Evolutionary conservation across 2,113 vertebrate species (phyloP), one percentile per base, ranked within the genome.

Genomic region (Myotis davidii): DNA sequence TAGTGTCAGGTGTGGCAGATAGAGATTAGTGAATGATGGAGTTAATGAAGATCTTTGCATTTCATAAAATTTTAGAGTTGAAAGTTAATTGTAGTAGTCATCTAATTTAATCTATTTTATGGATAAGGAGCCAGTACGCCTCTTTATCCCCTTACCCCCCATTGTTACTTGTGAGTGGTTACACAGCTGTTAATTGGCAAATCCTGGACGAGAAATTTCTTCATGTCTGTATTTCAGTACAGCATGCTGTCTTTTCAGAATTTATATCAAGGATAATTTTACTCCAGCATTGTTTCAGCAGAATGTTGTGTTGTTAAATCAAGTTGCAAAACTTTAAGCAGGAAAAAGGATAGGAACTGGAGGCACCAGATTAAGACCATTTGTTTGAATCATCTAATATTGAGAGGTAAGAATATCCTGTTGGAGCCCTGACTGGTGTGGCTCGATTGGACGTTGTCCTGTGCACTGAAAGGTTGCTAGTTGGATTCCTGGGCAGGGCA

Each of bases 31-130:
- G 37, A 74, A 13, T 65, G 72, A 14, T 87, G 39, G 17, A 91
- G 2, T 92, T 84, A 84, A 76, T 88, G n/a, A 84, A 85, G 65
- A 85, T 78, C 81, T 93, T 93, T 85, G 37, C 16, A 39, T 85
- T 95, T 85, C 52, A 29, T 70, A 23, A 83, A 52, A 69, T 59
- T n/a, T 95, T 88, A 70, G 76, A 82, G 25, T 83, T 76, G 32
- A 52, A 69, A 77, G 50, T 52, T 76, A 83, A 90, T 50, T 88
- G 11, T 56, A n/a, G 42, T 45, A 0, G 11, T 69, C 10, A 50
- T 87, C 20, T 84, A 18, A 70, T 54, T 84, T 4, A 83, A 3
- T 3, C 34, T 4, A 37, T 5, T 77, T 61, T 88, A 34, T 84
- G 78, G 21, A 18, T 52, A 76, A 84, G 56, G 61, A 85, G 56